Evolutionary conservation across 2,113 vertebrate genomes (phyloP).

Genomic region (Tursiops truncatus): DNA sequence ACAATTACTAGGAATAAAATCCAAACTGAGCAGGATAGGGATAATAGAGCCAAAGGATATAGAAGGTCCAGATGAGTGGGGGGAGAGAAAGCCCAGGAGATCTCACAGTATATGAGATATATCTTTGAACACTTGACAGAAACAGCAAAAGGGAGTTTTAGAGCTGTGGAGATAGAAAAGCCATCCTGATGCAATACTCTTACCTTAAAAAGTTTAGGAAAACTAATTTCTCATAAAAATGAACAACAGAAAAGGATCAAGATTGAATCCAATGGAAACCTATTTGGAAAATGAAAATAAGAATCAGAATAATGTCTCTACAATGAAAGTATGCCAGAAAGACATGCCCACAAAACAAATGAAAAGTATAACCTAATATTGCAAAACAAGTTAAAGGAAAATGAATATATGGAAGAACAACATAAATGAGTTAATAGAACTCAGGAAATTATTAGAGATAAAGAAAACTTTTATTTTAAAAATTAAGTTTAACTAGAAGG

Average conservation of each 20-base stretch:
- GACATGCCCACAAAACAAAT: neutral
- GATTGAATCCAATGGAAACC: neutral
- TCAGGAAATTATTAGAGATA: neutral
- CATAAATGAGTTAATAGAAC: neutral
- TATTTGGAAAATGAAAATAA: constrained; percentile 4
- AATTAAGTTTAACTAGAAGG: neutral
- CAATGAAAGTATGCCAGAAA: neutral
- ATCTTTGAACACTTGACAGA: neutral
- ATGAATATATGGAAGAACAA: neutral
- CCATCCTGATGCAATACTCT: neutral
- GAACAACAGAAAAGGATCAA: neutral
- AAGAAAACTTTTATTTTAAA: neutral
- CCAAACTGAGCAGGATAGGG: neutral
- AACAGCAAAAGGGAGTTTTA: neutral
- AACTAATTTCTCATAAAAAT: constrained; percentile 12
- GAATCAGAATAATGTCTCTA: neutral
- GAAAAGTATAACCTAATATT: neutral
- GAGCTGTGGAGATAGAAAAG: neutral
- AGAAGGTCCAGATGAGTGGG: neutral
- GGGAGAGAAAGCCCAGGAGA: neutral
- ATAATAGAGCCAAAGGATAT: neutral
- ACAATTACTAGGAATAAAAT: neutral
- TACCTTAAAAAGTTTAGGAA: neutral
- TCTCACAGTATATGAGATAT: neutral
- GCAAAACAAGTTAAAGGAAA: neutral